Evolutionary conservation across 1,140 invertebrate genomes (phyloP).

Genomic region (Hylaeus anthracinus): DNA sequence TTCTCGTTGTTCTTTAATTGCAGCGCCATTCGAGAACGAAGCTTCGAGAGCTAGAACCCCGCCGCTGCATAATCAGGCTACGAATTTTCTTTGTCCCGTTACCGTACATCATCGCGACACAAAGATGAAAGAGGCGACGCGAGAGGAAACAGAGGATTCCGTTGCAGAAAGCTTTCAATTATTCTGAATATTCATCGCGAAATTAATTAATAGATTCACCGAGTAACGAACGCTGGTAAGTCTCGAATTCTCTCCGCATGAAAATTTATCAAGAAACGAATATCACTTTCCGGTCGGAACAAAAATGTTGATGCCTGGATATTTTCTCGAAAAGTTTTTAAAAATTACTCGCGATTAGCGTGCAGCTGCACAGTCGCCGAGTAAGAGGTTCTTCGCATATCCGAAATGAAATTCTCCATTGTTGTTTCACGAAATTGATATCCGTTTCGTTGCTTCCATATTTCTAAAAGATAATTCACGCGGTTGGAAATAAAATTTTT

Average conservation of each 20-base stretch:
- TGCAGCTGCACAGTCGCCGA: too few relatives aligned
- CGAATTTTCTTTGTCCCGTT: neutral
- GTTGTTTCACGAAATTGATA: slow-evolving; percentile 9
- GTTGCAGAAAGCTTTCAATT: neutral
- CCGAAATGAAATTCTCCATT: neutral
- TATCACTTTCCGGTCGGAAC: too few relatives aligned
- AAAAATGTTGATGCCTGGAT: too few relatives aligned
- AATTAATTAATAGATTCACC: slow-evolving; percentile 35
- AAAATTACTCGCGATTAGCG: neutral
- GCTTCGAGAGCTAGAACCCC: neutral
- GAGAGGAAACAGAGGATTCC: neutral
- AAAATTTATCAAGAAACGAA: slow-evolving; percentile 30
- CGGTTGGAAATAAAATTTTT: slow-evolving; percentile 9
- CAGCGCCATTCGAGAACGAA: neutral
- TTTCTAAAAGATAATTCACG: neutral
- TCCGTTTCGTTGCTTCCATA: neutral
- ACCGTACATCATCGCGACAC: neutral
- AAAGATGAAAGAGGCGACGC: neutral
- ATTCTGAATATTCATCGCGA: slow-evolving; percentile 40
- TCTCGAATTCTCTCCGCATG: neutral
- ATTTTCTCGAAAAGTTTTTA: neutral
- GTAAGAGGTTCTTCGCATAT: neutral
- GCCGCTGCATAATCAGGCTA: neutral
- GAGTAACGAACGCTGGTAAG: neutral
- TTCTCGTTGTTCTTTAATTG: neutral